These are phyloP conservation scores for Amphipoea lucens DNA, from an alignment of 2,888 invertebrate species.

Conservation along the genomic window DNA sequence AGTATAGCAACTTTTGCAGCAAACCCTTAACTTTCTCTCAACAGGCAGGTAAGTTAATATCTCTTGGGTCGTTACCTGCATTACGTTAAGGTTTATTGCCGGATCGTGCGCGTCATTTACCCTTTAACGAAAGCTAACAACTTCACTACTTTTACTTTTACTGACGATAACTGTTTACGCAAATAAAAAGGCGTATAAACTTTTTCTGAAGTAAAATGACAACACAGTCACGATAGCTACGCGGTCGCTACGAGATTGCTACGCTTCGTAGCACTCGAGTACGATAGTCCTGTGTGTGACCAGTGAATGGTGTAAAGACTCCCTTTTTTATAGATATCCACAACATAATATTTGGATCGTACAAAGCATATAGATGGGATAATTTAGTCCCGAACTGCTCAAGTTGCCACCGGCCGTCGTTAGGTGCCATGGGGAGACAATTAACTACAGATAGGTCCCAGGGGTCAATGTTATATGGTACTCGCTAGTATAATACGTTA, in stretches of 20 bases:
- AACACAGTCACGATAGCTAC: slow-evolving; percentile 15
- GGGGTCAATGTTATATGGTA: slow-evolving; percentile 43
- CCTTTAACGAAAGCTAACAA: slow-evolving; percentile 26
- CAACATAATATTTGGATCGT: slow-evolving; percentile 38
- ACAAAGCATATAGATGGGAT: slow-evolving; percentile 45
- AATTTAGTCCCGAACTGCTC: slow-evolving; percentile 50
- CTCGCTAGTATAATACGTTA: slow-evolving; percentile 18
- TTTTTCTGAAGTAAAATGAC: not conserved
- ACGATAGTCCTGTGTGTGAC: slow-evolving; percentile 12
- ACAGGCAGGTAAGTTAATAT: slow-evolving; percentile 48
- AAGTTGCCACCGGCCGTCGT: slow-evolving; percentile 50
- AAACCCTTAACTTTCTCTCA: slow-evolving; percentile 32
- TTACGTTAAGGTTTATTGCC: slow-evolving; percentile 54
- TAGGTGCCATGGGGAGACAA: slow-evolving; percentile 58
- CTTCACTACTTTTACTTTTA: slow-evolving; percentile 42
- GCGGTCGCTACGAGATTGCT: slow-evolving; percentile 29
- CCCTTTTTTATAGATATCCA: slow-evolving; percentile 26
- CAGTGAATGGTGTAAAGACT: not conserved
- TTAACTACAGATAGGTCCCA: slow-evolving; percentile 55
- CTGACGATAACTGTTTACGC: slow-evolving; percentile 5
- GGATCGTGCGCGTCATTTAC: slow-evolving; percentile 50
- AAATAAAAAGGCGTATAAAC: slow-evolving; percentile 1
- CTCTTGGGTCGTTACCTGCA: slow-evolving; percentile 60
- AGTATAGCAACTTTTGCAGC: slow-evolving; percentile 27
- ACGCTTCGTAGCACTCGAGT: slow-evolving; percentile 42